Conservation (phyloP, 2,888 invertebrate genomes). For the Amorpha juglandis region DNA sequence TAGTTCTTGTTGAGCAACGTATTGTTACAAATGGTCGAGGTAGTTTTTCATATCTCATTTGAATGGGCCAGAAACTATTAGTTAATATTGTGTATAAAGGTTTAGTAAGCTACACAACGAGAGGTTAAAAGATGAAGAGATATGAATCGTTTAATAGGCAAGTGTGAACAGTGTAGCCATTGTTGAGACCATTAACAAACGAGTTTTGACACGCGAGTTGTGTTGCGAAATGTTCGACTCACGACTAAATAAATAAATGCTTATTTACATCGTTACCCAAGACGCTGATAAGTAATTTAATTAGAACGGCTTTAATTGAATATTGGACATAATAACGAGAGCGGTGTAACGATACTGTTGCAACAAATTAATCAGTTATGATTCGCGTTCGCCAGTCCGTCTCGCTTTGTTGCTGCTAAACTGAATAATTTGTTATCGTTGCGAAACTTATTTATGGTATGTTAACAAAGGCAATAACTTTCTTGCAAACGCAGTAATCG, state of each 20-base stretch:
- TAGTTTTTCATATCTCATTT: slow-evolving; percentile 50
- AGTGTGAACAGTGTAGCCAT: slow-evolving; percentile 75
- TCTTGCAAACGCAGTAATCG: slow-evolving; percentile 47
- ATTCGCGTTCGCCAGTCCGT: slow-evolving; percentile 57
- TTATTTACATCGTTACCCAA: slow-evolving; percentile 71
- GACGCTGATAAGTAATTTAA: slow-evolving; percentile 73
- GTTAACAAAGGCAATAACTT: slow-evolving; percentile 60
- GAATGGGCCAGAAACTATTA: slow-evolving; percentile 50
- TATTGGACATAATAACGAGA: slow-evolving; percentile 64
- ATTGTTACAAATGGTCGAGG: slow-evolving; percentile 19
- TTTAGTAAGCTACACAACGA: slow-evolving; percentile 59
- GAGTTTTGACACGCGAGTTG: slow-evolving; percentile 77
- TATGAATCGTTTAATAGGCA: slow-evolving; percentile 76
- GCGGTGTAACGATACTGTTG: slow-evolving; percentile 50
- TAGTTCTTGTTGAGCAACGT: background rate
- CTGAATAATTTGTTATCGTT: slow-evolving; percentile 51
- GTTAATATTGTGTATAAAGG: slow-evolving; percentile 48
- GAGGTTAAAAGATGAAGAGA: slow-evolving; percentile 72
- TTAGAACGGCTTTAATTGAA: slow-evolving; percentile 73
- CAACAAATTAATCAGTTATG: slow-evolving; percentile 67
- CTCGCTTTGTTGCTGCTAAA: slow-evolving; percentile 50
- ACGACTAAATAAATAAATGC: slow-evolving; percentile 76
- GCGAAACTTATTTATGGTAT: slow-evolving; percentile 47
- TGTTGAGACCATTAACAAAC: slow-evolving; percentile 74
- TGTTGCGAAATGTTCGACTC: slow-evolving; percentile 72